phyloP scores from a whole-genome alignment of 2,797 vertebrate genomes.

The Emydoidea blandingii region DNA sequence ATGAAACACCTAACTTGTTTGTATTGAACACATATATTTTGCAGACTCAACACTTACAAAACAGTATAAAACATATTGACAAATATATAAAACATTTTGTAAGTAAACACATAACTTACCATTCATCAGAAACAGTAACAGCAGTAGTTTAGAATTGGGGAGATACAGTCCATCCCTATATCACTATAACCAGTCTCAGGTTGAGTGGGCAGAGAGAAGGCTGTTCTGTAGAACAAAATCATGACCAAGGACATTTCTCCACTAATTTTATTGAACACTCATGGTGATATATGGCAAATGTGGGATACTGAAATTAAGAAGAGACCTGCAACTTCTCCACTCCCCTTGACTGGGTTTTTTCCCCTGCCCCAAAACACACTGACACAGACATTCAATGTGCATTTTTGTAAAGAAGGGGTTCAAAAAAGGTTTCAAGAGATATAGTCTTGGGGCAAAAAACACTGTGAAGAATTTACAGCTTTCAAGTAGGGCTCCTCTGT shows the following conservation, averaged over 20 bases:
- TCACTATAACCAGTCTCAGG: not conserved
- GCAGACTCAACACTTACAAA: not conserved
- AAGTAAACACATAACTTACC: not conserved
- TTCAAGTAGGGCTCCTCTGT: fast-evolving
- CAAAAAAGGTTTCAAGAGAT: not conserved
- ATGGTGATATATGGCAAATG: not conserved
- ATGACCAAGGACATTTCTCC: not conserved
- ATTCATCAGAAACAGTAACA: not conserved
- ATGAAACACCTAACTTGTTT: not conserved
- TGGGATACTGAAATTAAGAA: not conserved
- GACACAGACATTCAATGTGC: not conserved
- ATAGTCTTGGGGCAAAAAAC: not conserved
- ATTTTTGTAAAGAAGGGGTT: not conserved
- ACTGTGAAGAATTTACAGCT: not conserved
- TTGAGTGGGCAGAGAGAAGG: not conserved
- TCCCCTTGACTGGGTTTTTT: not conserved
- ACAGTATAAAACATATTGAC: not conserved
- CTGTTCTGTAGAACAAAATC: not conserved
- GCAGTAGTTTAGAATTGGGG: fast-evolving
- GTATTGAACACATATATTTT: not conserved
- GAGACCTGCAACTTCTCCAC: not conserved
- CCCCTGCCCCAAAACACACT: not conserved
- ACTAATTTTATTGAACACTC: not conserved
- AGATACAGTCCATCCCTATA: not conserved
- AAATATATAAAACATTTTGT: not conserved